Base-by-base conservation (phyloP, 2,888 invertebrate species). In the Limnephilus lunatus region DNA sequence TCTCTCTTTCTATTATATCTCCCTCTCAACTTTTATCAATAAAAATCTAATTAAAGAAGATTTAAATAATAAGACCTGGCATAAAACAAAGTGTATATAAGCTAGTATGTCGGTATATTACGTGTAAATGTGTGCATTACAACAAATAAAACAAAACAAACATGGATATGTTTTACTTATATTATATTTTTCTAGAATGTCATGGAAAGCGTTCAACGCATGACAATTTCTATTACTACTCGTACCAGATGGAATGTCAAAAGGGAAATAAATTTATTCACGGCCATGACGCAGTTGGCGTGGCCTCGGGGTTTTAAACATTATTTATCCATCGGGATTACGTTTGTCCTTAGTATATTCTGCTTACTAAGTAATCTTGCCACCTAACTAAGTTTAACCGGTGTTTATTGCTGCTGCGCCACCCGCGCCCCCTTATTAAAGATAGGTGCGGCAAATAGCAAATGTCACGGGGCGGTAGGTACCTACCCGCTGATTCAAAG, bases 251-350 rank as follows among this genome's bases (percentile, higher is more conserved):
- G 9, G 19, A 25, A 68, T 25, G 68, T 68, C 7, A 68, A 68
- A 25, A 68, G 68, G 25, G 9, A 68, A 68, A 68, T 25, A 19
- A 53, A 53, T 53, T 19, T 53, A 19, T 19, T 19, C 14, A 53
- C 19, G 14, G 0, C 25, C 25, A 19, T 7, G 68, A 25, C 68
- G 19, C 25, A 68, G 68, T 68, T n/a, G 25, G 68, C 68, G 68
- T 68, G 25, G 25, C 68, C 68, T 68, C 68, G 25, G 25, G 25
- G 9, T 68, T 68, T 68, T 68, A 68, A 53, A 68, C 68, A 68
- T 68, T 68, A 68, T 68, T 68, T 68, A 68, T 68, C 68, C 68
- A n/a, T 68, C 68, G 68, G 68, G n/a, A 68, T 68, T 68, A 68
- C 68, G 68, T 68, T 68, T 68, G 9, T 68, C 68, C 25, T 19